phyloP scores from a whole-genome alignment of 1,140 invertebrate genomes.

The Catajapyx aquilonaris region DNA sequence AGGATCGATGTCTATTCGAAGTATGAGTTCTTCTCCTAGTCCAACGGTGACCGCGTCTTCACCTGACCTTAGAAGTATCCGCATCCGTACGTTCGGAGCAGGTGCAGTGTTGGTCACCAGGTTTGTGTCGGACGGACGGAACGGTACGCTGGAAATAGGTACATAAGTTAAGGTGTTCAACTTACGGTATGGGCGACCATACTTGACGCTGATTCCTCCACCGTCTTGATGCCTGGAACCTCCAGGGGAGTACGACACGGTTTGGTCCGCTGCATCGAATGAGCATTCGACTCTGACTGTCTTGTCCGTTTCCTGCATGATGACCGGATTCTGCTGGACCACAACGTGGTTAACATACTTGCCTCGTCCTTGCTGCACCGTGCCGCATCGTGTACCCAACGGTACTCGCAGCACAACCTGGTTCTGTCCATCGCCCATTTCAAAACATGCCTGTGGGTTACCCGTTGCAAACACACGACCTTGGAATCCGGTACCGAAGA shows the following conservation, averaged over 20 bases:
- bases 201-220: slow-evolving; percentile 22
- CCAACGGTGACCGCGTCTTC: slow-evolving; percentile 24
- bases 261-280: slow-evolving; percentile 26
- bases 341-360: slow-evolving; percentile 28
- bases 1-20: slow-evolving; percentile 27
- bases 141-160: slow-evolving; percentile 15
- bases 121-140: slow-evolving; percentile 17
- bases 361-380: slow-evolving; percentile 22
- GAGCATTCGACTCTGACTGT: slow-evolving; percentile 28
- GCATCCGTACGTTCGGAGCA: slow-evolving; percentile 26
- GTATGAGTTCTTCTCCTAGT: slow-evolving; percentile 24
- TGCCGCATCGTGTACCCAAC: slow-evolving; percentile 25
- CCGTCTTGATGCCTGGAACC: slow-evolving; percentile 16
- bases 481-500: slow-evolving; percentile 25
- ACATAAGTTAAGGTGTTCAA: slow-evolving; percentile 1
- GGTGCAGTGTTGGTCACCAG: slow-evolving; percentile 29
- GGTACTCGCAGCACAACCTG: slow-evolving; percentile 25
- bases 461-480: slow-evolving; percentile 30
- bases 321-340: slow-evolving; percentile 28
- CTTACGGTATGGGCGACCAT: not conserved
- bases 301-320: slow-evolving; percentile 28
- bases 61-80: slow-evolving; percentile 22
- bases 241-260: slow-evolving; percentile 21
- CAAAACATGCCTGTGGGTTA: slow-evolving; percentile 27
- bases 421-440: slow-evolving; percentile 25